Base-by-base conservation (phyloP, 2,888 invertebrate species). In the Sialis lutaria region DNA sequence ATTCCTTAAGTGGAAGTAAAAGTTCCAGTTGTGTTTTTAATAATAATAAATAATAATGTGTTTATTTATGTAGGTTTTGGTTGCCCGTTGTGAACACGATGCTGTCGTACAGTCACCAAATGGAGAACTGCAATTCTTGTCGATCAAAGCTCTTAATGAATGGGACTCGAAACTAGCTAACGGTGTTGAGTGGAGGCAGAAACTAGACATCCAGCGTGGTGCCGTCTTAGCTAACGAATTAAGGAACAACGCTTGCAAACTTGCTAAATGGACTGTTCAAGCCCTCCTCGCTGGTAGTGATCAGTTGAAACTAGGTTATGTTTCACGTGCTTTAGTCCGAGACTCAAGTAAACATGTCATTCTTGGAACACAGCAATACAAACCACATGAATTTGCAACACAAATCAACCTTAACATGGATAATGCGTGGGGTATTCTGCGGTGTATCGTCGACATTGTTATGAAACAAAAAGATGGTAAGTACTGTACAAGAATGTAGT, bases 381-480 rank as follows among this genome's bases (percentile, higher is more conserved):
- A 93, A 64, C 98, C 98, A 8, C 83, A 85, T 60, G 97, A 98
- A 70, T 98, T 98, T 67, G 97, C 97, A 8, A 90, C 89, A 6
- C 97, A 98, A 67, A 98, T 98, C 62, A 96, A 95, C 68, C 70
- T 98, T 58, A 96, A 93, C 62, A 93, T 98, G 95, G 98, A 98
- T 66, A 98, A 98, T 67, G 95, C 92, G 3, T 98, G 98, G 98
- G 98, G 95, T 53, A 89, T 98, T 49, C 72, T 99, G 50, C 79
- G 97, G 10, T 97, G 95, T 65, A 91, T 98, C 59, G 85, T 98
- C 55, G 97, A 98, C 58, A 85, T 92, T 52, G 89, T 93, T 58
- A 89, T 93, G 87, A 92, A 92, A 65, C 89, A 95, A 64, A 87
- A 91, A 60, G 92, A 95, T 62, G 96, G 97, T 58, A 64, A 74